Percentiles rank a stretch among this genome's conserved stretches.
These are phyloP conservation scores for Athene cunicularia DNA, from an alignment of 2,113 vertebrate species.

Conservation along the genomic window DNA sequence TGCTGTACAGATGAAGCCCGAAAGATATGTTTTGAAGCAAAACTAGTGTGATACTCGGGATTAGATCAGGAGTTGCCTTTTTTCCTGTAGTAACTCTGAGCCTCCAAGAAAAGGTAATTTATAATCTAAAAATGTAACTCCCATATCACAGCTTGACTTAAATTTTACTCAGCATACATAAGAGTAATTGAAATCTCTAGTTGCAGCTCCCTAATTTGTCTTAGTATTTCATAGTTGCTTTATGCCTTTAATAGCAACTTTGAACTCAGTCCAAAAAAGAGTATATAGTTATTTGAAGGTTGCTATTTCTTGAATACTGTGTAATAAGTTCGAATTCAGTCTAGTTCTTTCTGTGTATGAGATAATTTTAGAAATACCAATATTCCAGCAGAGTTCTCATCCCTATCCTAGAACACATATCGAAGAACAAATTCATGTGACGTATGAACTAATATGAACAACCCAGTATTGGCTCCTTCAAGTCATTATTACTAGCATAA, in stretches of 20 bases:
- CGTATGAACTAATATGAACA: not conserved
- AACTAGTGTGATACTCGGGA: not conserved
- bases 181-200: not conserved
- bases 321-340: not conserved
- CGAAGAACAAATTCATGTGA: not conserved
- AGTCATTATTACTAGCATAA: not conserved
- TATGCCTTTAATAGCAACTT: not conserved
- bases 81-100: not conserved
- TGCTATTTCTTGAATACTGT: not conserved
- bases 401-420: not conserved
- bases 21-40: not conserved
- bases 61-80: not conserved
- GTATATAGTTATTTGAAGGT: not conserved
- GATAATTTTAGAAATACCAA: not conserved
- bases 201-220: not conserved
- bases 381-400: not conserved
- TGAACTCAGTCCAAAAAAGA: not conserved
- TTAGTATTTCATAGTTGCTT: not conserved
- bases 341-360: not conserved
- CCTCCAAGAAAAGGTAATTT: not conserved
- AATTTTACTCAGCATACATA: not conserved
- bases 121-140: not conserved
- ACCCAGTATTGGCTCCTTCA: not conserved
- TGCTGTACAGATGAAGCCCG: not conserved
- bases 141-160: not conserved